A percentile compares a stretch with the other conserved stretches of the same genome.
Evolutionary conservation across 2,888 invertebrate genomes (phyloP).

Genomic region (Drosophila pseudotalamancana): DNA sequence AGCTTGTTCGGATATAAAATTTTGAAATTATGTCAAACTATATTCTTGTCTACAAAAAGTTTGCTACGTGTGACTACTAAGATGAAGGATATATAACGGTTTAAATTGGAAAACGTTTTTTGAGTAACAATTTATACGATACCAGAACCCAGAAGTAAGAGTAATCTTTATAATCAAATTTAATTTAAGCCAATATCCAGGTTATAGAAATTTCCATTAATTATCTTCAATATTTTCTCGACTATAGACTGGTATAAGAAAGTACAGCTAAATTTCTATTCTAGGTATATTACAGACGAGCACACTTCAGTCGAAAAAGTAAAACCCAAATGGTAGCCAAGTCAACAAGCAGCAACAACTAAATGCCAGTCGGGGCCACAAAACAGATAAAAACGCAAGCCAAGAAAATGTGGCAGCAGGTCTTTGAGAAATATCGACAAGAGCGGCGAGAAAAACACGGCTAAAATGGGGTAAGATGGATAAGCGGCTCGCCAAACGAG

Average conservation of each 20-base stretch:
- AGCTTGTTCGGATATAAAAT: neutral
- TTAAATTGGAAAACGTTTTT: too few species aligned
- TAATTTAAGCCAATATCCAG: too few species aligned
- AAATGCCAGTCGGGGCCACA: conserved; percentile 16
- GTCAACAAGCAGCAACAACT: conserved; percentile 26
- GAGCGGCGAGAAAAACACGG: conserved; percentile 59
- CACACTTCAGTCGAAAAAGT: neutral
- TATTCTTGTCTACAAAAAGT: neutral
- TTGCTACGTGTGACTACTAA: neutral
- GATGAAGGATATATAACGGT: too few species aligned
- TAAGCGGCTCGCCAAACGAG: conserved; percentile 65
- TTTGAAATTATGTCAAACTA: neutral
- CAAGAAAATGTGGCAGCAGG: conserved; percentile 34
- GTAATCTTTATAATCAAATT: too few species aligned
- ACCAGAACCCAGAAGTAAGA: too few species aligned
- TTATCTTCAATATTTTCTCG: too few species aligned
- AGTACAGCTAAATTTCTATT: neutral
- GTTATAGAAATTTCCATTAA: too few species aligned
- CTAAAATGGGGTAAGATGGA: conserved; percentile 73
- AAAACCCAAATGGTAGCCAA: conserved; percentile 16
- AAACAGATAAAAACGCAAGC: conserved; percentile 35
- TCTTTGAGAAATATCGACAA: conserved; percentile 35
- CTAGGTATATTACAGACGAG: conserved; percentile 16
- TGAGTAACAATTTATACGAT: too few species aligned
- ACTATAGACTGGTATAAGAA: neutral